phyloP scores from a whole-genome alignment of 2,888 invertebrate genomes.

The Pammene fasciana region DNA sequence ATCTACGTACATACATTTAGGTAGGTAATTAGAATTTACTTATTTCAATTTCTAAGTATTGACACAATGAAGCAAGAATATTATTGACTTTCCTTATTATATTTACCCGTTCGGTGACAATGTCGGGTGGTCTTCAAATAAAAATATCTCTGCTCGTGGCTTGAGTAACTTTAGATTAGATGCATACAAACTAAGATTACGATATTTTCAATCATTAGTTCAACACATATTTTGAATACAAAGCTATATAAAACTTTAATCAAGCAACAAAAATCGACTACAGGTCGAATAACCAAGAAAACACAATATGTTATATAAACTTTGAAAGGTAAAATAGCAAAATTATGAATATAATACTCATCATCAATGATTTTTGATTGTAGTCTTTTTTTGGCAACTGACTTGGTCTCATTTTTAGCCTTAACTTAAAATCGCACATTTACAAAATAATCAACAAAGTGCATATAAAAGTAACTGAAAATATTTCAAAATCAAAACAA shows the following conservation, averaged over 20 bases:
- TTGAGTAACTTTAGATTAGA: background rate
- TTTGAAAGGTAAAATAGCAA: background rate
- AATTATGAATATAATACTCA: background rate
- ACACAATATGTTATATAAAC: background rate
- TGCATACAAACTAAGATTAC: background rate
- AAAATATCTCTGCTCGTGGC: background rate
- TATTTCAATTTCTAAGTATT: background rate
- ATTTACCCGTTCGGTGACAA: background rate
- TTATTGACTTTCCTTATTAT: slow-evolving; percentile 1
- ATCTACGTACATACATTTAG: no score
- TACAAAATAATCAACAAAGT: no score
- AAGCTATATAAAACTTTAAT: background rate
- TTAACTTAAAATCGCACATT: no score
- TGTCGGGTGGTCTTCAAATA: background rate
- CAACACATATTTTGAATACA: background rate
- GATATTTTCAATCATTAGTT: background rate
- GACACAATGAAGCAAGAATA: background rate
- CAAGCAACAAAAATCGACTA: background rate
- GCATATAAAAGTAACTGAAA: slow-evolving; percentile 13
- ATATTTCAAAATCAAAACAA: slow-evolving; percentile 26
- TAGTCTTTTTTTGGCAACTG: background rate
- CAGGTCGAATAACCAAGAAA: background rate
- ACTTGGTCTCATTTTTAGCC: no score
- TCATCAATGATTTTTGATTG: no score
- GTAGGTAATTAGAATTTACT: no score